Percentiles rank a stretch among this genome's conserved stretches.
These are phyloP conservation scores for Centruroides sculpturatus DNA, from an alignment of 1,140 invertebrate species.

Conservation along the genomic window DNA sequence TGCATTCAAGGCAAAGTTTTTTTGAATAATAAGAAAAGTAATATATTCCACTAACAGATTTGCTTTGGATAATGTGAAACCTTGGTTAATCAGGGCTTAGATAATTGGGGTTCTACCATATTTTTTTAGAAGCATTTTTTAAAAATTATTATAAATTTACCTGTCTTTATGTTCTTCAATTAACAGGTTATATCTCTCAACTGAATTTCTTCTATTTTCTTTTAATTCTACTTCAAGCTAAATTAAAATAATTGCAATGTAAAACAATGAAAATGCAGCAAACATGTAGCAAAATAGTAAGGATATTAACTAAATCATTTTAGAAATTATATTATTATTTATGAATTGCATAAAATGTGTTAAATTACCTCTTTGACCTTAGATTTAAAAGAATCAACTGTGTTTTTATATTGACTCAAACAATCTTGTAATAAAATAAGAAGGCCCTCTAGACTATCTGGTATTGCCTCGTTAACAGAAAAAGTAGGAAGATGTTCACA, in stretches of 20 bases:
- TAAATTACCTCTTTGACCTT: background rate
- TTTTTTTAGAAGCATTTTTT: no score
- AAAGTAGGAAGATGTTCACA: background rate
- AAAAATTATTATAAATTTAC: background rate
- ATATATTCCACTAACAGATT: no score
- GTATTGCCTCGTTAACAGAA: background rate
- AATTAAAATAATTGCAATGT: background rate
- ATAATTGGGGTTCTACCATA: no score
- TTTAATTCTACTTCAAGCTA: background rate
- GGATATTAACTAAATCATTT: no score
- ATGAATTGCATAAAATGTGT: background rate
- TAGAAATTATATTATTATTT: no score
- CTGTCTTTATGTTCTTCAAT: background rate
- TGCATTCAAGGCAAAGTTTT: no score
- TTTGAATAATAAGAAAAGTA: no score
- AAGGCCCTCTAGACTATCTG: background rate
- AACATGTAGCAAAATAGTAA: no score
- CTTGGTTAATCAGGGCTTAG: no score
- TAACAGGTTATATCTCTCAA: background rate
- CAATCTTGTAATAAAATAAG: background rate
- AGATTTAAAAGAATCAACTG: background rate
- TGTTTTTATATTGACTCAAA: background rate
- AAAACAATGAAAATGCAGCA: no score
- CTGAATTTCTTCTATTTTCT: background rate
- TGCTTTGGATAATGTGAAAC: no score